phyloP scores from a whole-genome alignment of 2,888 invertebrate species.

The Plemyria rubiginata region DNA sequence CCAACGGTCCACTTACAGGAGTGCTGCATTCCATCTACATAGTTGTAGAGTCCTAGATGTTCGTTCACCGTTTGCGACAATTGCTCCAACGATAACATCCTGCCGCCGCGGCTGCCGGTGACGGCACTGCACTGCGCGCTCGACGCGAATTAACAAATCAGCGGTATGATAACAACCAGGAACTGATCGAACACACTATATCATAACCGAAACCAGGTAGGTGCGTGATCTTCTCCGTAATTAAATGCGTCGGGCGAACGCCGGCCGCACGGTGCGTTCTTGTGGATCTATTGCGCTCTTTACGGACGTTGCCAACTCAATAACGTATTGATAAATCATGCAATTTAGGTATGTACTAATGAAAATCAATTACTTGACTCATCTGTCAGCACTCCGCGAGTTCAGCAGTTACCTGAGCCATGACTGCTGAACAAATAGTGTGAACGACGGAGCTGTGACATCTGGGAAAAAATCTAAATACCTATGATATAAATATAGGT shows the following conservation, averaged over 20 bases:
- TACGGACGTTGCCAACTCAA: constrained; percentile 67
- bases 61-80: constrained; percentile 76
- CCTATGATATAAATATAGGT: constrained; percentile 62
- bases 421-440: constrained; percentile 51
- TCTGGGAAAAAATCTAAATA: constrained; percentile 58
- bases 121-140: constrained; percentile 76
- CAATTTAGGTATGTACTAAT: constrained; percentile 48
- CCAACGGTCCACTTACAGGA: constrained; percentile 85
- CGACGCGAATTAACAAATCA: constrained; percentile 73
- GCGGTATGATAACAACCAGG: constrained; percentile 74
- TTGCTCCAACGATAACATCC: constrained; percentile 82
- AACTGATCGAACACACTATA: constrained; percentile 64
- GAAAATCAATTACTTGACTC: constrained; percentile 32
- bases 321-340: constrained; percentile 59
- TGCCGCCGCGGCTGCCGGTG: constrained; percentile 73
- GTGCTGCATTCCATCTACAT: constrained; percentile 56
- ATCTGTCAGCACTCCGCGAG: constrained; percentile 38
- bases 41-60: constrained; percentile 69
- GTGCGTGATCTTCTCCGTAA: constrained; percentile 65
- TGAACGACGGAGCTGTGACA: constrained; percentile 67
- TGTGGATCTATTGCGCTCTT: constrained; percentile 64
- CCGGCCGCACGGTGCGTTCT: constrained; percentile 57
- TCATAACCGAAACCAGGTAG: constrained; percentile 64
- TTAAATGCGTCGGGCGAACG: constrained; percentile 65
- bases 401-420: constrained; percentile 61